A percentile compares a stretch with the other conserved stretches of the same genome.
phyloP scores from a whole-genome alignment of 1,140 invertebrate genomes.

The Eurosta solidaginis region DNA sequence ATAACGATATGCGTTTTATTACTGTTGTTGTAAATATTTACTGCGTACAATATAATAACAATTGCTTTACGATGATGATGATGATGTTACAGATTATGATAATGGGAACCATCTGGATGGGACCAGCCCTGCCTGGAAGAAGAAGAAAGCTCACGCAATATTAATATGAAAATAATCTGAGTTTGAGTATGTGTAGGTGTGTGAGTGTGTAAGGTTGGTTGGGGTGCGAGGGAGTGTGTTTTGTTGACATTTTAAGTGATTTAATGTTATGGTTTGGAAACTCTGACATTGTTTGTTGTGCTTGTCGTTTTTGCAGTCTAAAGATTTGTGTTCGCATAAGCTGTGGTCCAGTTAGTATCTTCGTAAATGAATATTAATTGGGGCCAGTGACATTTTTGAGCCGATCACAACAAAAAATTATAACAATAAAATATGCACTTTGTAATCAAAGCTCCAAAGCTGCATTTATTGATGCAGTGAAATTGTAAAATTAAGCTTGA shows the following conservation, averaged over 20 bases:
- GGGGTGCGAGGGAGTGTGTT: background rate
- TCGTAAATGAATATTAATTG: conserved; percentile 17
- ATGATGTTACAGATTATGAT: conserved; percentile 59
- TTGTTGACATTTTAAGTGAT: conserved; percentile 59
- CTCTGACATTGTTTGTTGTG: conserved; percentile 21
- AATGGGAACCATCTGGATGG: conserved; percentile 57
- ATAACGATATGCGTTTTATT: background rate
- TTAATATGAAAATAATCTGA: background rate
- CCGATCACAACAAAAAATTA: background rate
- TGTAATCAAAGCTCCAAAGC: no score
- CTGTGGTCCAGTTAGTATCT: background rate
- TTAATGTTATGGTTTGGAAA: conserved; percentile 53
- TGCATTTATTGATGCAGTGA: no score
- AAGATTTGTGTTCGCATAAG: background rate
- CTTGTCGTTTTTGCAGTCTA: background rate
- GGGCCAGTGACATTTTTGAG: background rate
- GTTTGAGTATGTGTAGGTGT: background rate
- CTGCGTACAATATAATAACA: conserved; percentile 11
- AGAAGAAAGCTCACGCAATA: background rate
- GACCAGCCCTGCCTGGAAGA: conserved; percentile 32
- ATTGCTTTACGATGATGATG: background rate
- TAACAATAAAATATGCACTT: no score
- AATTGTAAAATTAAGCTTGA: no score
- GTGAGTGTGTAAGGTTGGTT: background rate
- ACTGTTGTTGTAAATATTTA: conserved; percentile 22